Evolutionary conservation across 2,113 vertebrate species (phyloP).

Genomic region (Amphiprion ocellaris): DNA sequence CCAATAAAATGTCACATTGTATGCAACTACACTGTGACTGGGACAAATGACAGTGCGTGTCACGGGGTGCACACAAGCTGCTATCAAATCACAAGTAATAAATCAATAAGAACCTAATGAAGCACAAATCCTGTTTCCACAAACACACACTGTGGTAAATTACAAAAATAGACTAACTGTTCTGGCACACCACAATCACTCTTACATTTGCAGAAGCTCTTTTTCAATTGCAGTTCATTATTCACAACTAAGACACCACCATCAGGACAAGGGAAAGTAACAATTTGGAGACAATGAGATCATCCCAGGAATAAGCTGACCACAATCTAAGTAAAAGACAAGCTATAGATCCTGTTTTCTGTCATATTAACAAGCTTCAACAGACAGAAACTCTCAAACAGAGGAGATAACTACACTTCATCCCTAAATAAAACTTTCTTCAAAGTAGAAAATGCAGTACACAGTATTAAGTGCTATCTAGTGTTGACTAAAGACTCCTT

Average conservation of each 20-base stretch:
- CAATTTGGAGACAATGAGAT: no score
- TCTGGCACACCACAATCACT: background rate
- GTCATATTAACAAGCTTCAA: background rate
- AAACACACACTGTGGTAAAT: background rate
- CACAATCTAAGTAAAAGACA: background rate
- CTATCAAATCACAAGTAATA: constrained; percentile 2
- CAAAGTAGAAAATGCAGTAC: background rate
- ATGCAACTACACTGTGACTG: background rate
- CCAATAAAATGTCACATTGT: constrained; percentile 7
- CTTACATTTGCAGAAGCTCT: background rate
- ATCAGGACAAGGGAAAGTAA: background rate
- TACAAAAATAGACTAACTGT: no score
- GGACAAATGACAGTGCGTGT: background rate
- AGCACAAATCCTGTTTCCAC: background rate
- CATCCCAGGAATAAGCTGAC: no score
- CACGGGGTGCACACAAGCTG: background rate
- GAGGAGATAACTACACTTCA: constrained; percentile 3
- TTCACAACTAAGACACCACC: background rate
- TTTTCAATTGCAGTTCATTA: background rate
- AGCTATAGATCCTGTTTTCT: background rate
- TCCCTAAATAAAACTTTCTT: background rate
- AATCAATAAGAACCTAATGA: background rate
- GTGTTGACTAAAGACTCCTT: background rate
- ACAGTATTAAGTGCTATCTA: background rate
- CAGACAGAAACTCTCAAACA: constrained; percentile 11